Conservation (phyloP, 2,797 vertebrate genomes). For the Parauchenoglanis punctatus region DNA sequence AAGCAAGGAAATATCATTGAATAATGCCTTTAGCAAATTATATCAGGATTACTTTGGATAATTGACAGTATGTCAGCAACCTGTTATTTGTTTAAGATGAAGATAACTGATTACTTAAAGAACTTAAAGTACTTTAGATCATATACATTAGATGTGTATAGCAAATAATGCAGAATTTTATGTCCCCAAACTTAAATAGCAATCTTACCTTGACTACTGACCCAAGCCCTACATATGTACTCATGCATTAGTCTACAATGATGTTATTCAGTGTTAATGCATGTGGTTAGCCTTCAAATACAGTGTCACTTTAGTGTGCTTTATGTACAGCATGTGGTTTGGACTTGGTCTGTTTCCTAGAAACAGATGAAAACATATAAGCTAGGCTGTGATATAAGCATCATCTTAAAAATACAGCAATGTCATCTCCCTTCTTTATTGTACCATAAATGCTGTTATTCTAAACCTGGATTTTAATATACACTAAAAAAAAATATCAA, state of each 20-base stretch:
- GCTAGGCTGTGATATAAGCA: conserved; percentile 4
- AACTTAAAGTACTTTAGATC: neutral
- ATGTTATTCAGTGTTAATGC: neutral
- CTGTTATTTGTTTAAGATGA: neutral
- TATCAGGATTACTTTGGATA: neutral
- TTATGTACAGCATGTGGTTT: conserved; percentile 9
- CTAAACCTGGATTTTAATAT: neutral
- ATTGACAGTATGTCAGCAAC: neutral
- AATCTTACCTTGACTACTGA: neutral
- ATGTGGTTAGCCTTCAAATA: conserved; percentile 9
- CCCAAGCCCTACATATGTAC: neutral
- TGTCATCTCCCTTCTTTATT: neutral
- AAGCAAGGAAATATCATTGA: neutral
- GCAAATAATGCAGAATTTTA: neutral
- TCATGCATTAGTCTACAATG: neutral
- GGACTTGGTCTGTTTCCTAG: neutral
- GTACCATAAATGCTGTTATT: neutral
- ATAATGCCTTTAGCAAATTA: neutral
- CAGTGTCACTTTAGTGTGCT: neutral
- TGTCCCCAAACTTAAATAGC: neutral
- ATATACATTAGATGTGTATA: neutral
- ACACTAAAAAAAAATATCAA: neutral
- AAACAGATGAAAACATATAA: neutral
- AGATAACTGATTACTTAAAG: neutral
- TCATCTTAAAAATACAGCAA: conserved; percentile 3